phyloP scores from a whole-genome alignment of 2,797 vertebrate species.

The Sebastolobus alascanus region DNA sequence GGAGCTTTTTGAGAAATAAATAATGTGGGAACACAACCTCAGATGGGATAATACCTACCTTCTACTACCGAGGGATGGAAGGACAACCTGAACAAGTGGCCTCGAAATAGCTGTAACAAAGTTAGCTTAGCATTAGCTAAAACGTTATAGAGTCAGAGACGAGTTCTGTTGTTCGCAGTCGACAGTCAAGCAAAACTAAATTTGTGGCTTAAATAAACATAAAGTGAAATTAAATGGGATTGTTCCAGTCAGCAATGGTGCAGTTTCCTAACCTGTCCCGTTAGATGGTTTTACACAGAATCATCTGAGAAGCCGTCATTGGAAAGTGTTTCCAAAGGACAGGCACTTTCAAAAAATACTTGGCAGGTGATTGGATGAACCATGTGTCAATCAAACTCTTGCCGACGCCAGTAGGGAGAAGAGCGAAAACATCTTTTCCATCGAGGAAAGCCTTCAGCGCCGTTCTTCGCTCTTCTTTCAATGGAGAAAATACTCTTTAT shows the following conservation, averaged over 20 bases:
- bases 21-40: conserved; percentile 21
- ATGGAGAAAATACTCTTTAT: background rate
- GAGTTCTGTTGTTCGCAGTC: background rate
- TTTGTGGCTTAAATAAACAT: background rate
- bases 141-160: background rate
- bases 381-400: too few species aligned
- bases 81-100: conserved; percentile 9
- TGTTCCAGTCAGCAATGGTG: background rate
- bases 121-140: background rate
- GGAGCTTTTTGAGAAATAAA: conserved; percentile 12
- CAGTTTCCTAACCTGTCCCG: background rate
- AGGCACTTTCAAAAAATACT: too few species aligned
- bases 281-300: too few species aligned
- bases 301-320: too few species aligned
- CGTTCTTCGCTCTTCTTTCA: background rate
- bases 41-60: conserved; percentile 11
- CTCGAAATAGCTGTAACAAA: background rate
- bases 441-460: too few species aligned
- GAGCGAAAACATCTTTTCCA: too few species aligned
- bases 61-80: background rate
- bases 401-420: too few species aligned
- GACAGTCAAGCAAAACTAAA: background rate
- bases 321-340: too few species aligned
- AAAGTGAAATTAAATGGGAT: background rate
- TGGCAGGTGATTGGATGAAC: too few species aligned